Conservation (phyloP, 2,888 invertebrate genomes). For the Tinea pellionella region DNA sequence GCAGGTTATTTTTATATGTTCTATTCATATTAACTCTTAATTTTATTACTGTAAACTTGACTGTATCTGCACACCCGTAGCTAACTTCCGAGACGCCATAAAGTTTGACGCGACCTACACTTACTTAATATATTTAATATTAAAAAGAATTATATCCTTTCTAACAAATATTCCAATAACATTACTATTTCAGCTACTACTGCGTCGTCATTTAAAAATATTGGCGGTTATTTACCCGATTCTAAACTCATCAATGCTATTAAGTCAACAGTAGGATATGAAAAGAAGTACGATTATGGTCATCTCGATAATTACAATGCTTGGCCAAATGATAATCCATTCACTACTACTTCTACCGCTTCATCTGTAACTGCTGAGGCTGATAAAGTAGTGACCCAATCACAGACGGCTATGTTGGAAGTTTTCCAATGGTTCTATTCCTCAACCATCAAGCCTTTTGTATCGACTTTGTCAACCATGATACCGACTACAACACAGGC, state of each 20-base stretch:
- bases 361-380: slow-evolving; percentile 53
- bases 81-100: too few relatives aligned
- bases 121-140: background rate
- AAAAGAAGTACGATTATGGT: slow-evolving; percentile 46
- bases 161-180: slow-evolving; percentile 15
- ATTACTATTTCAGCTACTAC: slow-evolving; percentile 62
- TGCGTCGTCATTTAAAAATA: slow-evolving; percentile 54
- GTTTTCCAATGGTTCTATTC: slow-evolving; percentile 64
- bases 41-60: too few relatives aligned
- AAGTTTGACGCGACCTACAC: too few relatives aligned
- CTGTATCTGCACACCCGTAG: too few relatives aligned
- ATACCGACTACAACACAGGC: slow-evolving; percentile 40
- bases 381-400: slow-evolving; percentile 53
- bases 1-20: too few relatives aligned
- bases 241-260: slow-evolving; percentile 64
- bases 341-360: slow-evolving; percentile 45
- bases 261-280: slow-evolving; percentile 61
- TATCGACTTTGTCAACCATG: slow-evolving; percentile 49
- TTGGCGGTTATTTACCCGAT: slow-evolving; percentile 56
- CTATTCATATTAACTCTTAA: too few relatives aligned
- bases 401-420: slow-evolving; percentile 63
- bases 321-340: slow-evolving; percentile 65
- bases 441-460: slow-evolving; percentile 57
- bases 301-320: slow-evolving; percentile 45
- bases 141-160: background rate